These are phyloP conservation scores for Hyperopisus bebe DNA, from an alignment of 2,113 vertebrate genomes.

Conservation along the genomic window DNA sequence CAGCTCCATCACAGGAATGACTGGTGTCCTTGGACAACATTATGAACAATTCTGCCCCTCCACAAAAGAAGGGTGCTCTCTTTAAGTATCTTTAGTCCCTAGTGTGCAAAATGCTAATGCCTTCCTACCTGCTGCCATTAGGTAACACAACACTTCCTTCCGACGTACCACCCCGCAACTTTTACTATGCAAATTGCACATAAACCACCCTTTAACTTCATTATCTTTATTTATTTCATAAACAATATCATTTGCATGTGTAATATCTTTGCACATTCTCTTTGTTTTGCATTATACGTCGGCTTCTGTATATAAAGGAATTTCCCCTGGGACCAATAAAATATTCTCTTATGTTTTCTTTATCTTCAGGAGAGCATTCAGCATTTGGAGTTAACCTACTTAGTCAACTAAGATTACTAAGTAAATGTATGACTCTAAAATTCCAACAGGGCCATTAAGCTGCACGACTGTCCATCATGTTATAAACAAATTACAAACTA, in stretches of 20 bases:
- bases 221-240: neutral
- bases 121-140: neutral
- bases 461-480: neutral
- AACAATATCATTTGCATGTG: neutral
- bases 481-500: neutral
- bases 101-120: neutral
- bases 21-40: neutral
- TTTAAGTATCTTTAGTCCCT: neutral
- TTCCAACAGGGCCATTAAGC: neutral
- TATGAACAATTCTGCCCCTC: neutral
- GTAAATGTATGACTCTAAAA: neutral
- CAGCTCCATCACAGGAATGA: neutral
- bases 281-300: neutral
- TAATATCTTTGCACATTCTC: neutral
- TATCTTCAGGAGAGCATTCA: neutral
- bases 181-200: neutral
- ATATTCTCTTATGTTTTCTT: neutral
- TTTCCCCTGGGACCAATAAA: neutral
- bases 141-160: neutral
- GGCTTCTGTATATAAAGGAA: neutral
- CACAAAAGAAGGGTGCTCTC: neutral
- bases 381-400: neutral
- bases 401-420: neutral
- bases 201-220: neutral
- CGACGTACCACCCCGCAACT: neutral